These are phyloP conservation scores for Leistus spinibarbis DNA, from an alignment of 2,888 invertebrate species.

Conservation along the genomic window DNA sequence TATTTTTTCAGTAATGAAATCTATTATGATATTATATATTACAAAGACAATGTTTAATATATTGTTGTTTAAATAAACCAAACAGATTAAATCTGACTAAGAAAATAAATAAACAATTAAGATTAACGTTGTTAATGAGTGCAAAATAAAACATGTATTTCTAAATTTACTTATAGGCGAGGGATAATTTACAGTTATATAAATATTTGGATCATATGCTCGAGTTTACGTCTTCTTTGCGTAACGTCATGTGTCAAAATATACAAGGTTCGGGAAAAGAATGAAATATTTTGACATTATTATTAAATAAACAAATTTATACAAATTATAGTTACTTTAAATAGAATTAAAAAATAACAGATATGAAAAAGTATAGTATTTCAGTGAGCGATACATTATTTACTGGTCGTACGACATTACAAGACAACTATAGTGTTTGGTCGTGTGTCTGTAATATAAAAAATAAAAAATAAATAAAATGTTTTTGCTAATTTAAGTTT, in stretches of 20 bases:
- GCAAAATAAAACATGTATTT: background rate
- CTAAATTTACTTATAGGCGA: constrained; percentile 4
- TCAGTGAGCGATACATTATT: too few relatives aligned
- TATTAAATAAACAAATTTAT: background rate
- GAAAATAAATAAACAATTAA: background rate
- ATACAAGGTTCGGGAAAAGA: background rate
- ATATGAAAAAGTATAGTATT: too few relatives aligned
- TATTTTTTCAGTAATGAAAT: background rate
- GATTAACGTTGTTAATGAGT: background rate
- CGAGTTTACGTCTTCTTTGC: too few relatives aligned
- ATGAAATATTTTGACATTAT: background rate
- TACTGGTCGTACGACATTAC: too few relatives aligned
- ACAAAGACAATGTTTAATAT: background rate
- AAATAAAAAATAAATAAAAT: too few relatives aligned
- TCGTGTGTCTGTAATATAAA: too few relatives aligned
- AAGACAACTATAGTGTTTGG: too few relatives aligned
- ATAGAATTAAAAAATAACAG: too few relatives aligned
- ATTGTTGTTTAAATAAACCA: background rate
- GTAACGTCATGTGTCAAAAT: background rate
- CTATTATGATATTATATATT: background rate
- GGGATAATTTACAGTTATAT: background rate
- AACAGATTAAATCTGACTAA: background rate
- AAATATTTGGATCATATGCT: background rate
- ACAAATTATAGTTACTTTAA: too few relatives aligned
- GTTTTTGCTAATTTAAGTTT: too few relatives aligned